Conservation (phyloP, 2,113 vertebrate species). For the Athene noctua region DNA sequence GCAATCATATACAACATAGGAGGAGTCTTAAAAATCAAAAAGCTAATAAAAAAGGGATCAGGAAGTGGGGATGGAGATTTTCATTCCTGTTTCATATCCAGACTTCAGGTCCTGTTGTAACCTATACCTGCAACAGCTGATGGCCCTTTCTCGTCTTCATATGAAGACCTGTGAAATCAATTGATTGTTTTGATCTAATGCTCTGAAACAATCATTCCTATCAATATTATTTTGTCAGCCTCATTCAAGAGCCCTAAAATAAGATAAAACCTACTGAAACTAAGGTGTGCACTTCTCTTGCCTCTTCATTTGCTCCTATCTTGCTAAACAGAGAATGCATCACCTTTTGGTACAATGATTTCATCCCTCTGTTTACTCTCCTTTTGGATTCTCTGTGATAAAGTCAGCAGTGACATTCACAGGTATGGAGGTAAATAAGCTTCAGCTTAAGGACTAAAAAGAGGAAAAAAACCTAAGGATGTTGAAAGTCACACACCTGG, state of each 20-base stretch:
- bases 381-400: not conserved
- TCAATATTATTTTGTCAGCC: not conserved
- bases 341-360: not conserved
- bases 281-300: not conserved
- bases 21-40: not conserved
- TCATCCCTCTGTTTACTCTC: not conserved
- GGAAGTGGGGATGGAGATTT: not conserved
- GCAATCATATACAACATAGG: not conserved
- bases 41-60: not conserved
- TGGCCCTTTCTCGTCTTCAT: not conserved
- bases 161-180: not conserved
- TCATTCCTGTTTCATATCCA: not conserved
- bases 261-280: not conserved
- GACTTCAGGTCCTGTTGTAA: not conserved
- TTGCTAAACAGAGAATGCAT: not conserved
- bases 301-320: not conserved
- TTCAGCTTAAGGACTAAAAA: not conserved
- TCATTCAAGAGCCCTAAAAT: not conserved
- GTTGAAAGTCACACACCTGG: not conserved
- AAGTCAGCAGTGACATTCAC: not conserved
- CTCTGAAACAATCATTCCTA: not conserved
- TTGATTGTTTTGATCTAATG: not conserved
- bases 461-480: not conserved
- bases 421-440: not conserved
- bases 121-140: not conserved